Evolutionary conservation across 2,888 invertebrate species (phyloP), one percentile per base, ranked within the genome.

Genomic region (Neoitamus cyanurus): DNA sequence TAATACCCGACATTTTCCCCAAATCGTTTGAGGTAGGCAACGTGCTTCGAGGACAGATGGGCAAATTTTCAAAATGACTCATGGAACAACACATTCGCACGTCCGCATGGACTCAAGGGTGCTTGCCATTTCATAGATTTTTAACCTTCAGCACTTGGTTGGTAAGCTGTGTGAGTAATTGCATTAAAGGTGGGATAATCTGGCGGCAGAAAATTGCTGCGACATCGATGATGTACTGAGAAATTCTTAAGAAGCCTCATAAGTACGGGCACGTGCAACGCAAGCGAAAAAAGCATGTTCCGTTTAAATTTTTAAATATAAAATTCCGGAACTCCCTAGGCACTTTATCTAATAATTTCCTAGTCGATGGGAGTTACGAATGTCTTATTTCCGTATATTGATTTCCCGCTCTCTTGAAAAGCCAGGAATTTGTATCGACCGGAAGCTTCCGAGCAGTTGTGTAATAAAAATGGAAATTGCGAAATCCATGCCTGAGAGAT

Each of bases 121-220:
- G 25, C 11, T 11, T 75, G 0, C 25, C 75, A 42, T 11, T 42
- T 37, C n/a, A 75, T 75, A 20, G 75, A 75, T 75, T 46, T 42
- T 75, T 37, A 75, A 25, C 42, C 42, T 37, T 75, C 13, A 25
- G 42, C 20, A 11, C 3, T 42, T 46, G 42, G 42, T 5, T 37
- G 75, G 25, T 3, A 28, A 73, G 15, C 36, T 70, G n/a, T 34
- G 20, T 34, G 58, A 58, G 34, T 75, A 75, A 75, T 75, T 75
- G 42, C 75, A 75, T 75, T 75, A 75, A 73, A 42, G 75, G 42
- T 28, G n/a, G n/a, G 42, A 37, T 75, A 28, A 75, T 75, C 75
- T 75, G 20, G 20, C 15, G 20, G 13, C 42, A 25, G 25, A 58
- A 58, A 58, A 58, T 15, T 58, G 25, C 58, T 58, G 58, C 58